phyloP scores from a whole-genome alignment of 1,140 invertebrate species.

The Battus philenor region DNA sequence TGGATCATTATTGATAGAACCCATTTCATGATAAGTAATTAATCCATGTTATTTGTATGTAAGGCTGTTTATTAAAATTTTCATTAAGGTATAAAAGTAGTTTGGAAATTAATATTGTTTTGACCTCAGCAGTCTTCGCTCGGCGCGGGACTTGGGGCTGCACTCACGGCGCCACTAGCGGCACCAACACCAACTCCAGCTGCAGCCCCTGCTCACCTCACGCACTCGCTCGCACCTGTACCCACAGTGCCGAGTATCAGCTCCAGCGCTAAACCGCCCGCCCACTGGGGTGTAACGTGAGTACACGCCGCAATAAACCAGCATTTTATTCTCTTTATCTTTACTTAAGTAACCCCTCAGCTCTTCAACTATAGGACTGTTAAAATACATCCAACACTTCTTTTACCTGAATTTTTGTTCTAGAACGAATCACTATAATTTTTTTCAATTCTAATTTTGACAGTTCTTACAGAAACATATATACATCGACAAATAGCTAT shows the following conservation, averaged over 20 bases:
- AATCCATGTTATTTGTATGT: neutral
- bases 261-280: constrained; percentile 69
- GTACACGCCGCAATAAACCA: no score
- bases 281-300: constrained; percentile 71
- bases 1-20: no score
- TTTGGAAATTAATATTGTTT: no score
- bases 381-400: no score
- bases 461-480: neutral
- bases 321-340: no score
- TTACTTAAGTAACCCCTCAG: no score
- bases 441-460: neutral
- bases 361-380: no score
- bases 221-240: constrained; percentile 59
- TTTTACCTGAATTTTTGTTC: no score
- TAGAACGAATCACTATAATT: no score
- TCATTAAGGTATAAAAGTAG: no score
- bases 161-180: constrained; percentile 44
- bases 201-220: constrained; percentile 49
- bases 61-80: no score
- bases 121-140: constrained; percentile 8
- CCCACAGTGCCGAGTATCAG: constrained; percentile 68
- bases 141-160: constrained; percentile 29
- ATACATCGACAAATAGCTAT: no score
- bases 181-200: constrained; percentile 55
- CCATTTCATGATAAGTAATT: neutral